A percentile compares a stretch with the other conserved stretches of the same genome.
phyloP scores from a whole-genome alignment of 2,113 vertebrate genomes.

The Lutjanus erythropterus region DNA sequence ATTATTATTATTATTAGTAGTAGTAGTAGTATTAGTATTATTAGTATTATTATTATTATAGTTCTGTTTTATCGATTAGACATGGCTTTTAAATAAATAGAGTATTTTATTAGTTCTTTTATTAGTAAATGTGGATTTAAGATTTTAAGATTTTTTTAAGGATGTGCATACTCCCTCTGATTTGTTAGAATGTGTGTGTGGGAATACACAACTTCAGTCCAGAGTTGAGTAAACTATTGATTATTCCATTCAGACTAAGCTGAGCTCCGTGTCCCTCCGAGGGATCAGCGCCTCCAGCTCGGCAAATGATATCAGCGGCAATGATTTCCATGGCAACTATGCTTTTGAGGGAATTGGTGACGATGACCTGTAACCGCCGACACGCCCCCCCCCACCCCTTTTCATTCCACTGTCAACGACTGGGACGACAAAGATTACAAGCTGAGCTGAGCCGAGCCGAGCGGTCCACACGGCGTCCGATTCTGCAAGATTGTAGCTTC shows the following conservation, averaged over 20 bases:
- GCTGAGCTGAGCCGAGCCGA: conserved; percentile 75
- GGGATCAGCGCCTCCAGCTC: conserved; percentile 95
- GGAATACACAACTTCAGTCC: background rate
- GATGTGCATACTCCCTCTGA: too few species aligned
- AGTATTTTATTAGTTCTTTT: too few species aligned
- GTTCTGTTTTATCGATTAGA: too few species aligned
- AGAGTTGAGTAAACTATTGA: background rate
- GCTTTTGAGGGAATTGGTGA: conserved; percentile 99
- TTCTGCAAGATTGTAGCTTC: conserved; percentile 83
- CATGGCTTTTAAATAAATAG: too few species aligned
- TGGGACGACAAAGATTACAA: conserved; percentile 64
- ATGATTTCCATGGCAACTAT: conserved; percentile 96
- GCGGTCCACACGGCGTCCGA: conserved; percentile 43
- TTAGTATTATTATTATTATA: too few species aligned
- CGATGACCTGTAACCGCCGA: conserved; percentile 91
- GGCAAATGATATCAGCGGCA: conserved; percentile 88
- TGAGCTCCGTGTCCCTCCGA: conserved; percentile 94
- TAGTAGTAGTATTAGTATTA: too few species aligned
- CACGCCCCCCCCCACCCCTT: background rate
- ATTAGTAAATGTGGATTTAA: too few species aligned
- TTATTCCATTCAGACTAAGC: conserved; percentile 90
- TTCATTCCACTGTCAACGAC: conserved; percentile 58
- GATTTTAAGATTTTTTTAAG: too few species aligned
- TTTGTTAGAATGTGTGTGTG: too few species aligned
- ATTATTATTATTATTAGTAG: too few species aligned